phyloP scores from a whole-genome alignment of 2,797 vertebrate species.

The Eulemur albifrons region DNA sequence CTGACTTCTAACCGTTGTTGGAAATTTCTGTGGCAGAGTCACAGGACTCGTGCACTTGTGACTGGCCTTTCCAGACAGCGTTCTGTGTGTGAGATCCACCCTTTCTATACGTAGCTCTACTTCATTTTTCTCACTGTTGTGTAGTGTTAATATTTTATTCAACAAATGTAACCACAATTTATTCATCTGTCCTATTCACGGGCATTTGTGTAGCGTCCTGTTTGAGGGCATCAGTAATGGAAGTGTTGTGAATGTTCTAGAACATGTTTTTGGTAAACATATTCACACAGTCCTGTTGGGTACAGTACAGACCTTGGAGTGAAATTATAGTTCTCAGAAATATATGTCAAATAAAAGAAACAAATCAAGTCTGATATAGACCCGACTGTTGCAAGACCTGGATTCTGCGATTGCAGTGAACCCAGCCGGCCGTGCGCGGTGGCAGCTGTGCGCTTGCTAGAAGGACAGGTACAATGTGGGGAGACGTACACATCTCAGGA shows the following conservation, averaged over 20 bases:
- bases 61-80: not conserved
- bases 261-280: not conserved
- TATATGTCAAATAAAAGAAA: not conserved
- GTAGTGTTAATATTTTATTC: not conserved
- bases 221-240: not conserved
- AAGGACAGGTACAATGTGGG: not conserved
- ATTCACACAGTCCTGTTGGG: not conserved
- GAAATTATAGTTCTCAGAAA: not conserved
- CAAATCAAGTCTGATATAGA: not conserved
- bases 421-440: fast-evolving
- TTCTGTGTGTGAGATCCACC: not conserved
- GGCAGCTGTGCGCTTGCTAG: not conserved
- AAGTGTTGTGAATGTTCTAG: not conserved
- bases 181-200: not conserved
- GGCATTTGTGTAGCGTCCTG: not conserved
- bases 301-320: not conserved
- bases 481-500: not conserved
- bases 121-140: not conserved
- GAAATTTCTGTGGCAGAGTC: not conserved
- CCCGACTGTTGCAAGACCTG: not conserved
- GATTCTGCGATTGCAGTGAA: not conserved
- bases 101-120: not conserved
- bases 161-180: not conserved
- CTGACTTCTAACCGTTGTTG: not conserved
- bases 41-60: not conserved